Evolutionary conservation across 2,113 vertebrate genomes (phyloP).

Genomic region (Bucco capensis): DNA sequence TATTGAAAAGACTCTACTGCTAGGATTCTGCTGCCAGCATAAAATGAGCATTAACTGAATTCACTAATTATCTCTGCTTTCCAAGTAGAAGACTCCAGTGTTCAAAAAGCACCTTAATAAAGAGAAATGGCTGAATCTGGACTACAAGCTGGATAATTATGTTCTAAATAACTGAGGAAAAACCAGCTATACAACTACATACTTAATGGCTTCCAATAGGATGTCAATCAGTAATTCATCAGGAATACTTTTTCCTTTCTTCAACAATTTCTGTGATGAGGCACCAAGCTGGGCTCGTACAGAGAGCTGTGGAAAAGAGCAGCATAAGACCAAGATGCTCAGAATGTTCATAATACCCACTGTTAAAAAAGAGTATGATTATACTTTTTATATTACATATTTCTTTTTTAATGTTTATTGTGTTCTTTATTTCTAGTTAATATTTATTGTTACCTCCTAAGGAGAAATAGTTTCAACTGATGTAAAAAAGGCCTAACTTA

Average conservation of each 20-base stretch:
- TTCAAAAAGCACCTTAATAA: background rate
- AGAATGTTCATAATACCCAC: background rate
- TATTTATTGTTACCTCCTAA: background rate
- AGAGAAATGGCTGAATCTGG: background rate
- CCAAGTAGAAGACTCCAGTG: background rate
- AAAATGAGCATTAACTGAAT: background rate
- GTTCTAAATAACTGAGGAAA: background rate
- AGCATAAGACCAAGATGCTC: background rate
- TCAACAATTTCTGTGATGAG: conserved; percentile 74
- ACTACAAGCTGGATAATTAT: background rate
- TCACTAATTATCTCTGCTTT: background rate
- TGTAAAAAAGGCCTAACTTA: background rate
- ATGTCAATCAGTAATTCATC: conserved; percentile 82
- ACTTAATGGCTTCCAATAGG: conserved; percentile 85
- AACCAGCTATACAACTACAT: conserved; percentile 32
- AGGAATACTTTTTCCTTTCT: conserved; percentile 76
- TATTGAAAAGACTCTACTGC: background rate
- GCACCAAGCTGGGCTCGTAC: conserved; percentile 74
- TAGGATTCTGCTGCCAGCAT: background rate
- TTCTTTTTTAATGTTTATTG: background rate
- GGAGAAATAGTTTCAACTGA: background rate
- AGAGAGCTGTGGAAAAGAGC: conserved; percentile 69
- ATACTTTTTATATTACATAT: background rate
- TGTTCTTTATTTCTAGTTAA: background rate
- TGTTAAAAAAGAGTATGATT: background rate